These are phyloP conservation scores for Taeniopygia guttata DNA, from an alignment of 2,797 vertebrate genomes.

Conservation along the genomic window DNA sequence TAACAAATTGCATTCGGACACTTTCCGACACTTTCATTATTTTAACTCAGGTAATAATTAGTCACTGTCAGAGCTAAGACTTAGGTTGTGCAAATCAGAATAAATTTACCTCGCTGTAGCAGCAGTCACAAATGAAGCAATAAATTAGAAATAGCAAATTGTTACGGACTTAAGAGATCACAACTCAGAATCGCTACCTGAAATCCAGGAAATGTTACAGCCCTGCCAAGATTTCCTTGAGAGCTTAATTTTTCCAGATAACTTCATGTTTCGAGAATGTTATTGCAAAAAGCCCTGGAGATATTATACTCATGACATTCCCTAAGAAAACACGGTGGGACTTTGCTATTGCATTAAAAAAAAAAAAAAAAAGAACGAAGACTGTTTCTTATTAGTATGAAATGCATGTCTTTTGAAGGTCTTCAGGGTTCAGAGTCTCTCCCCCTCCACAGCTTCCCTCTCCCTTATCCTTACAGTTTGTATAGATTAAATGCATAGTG, in stretches of 20 bases:
- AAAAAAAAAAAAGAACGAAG: not conserved
- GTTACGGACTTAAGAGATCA: slow-evolving; percentile 81
- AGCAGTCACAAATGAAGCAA: slow-evolving; percentile 88
- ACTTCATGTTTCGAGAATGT: slow-evolving; percentile 33
- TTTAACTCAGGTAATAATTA: slow-evolving; percentile 89
- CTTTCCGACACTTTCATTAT: slow-evolving; percentile 88
- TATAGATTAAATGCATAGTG: slow-evolving; percentile 67
- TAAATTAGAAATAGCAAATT: slow-evolving; percentile 87
- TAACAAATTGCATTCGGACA: slow-evolving; percentile 88
- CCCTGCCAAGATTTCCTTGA: slow-evolving; percentile 69
- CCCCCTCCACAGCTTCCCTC: slow-evolving; percentile 36
- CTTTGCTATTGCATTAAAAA: not conserved
- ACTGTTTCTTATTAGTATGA: slow-evolving; percentile 58
- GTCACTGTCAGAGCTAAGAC: slow-evolving; percentile 85
- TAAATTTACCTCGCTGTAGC: slow-evolving; percentile 85
- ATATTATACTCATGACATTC: not conserved
- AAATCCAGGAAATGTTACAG: slow-evolving; percentile 68
- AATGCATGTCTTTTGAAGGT: slow-evolving; percentile 64
- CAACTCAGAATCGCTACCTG: slow-evolving; percentile 77
- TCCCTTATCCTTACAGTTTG: slow-evolving; percentile 58
- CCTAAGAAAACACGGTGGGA: not conserved
- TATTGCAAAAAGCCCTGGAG: slow-evolving; percentile 52
- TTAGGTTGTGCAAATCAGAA: slow-evolving; percentile 86
- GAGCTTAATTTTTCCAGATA: slow-evolving; percentile 73
- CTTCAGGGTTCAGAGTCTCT: slow-evolving; percentile 58